Percentiles rank a stretch among this genome's conserved stretches.
Conservation (phyloP, 2,113 vertebrate genomes). For the Parotia lawesii region DNA sequence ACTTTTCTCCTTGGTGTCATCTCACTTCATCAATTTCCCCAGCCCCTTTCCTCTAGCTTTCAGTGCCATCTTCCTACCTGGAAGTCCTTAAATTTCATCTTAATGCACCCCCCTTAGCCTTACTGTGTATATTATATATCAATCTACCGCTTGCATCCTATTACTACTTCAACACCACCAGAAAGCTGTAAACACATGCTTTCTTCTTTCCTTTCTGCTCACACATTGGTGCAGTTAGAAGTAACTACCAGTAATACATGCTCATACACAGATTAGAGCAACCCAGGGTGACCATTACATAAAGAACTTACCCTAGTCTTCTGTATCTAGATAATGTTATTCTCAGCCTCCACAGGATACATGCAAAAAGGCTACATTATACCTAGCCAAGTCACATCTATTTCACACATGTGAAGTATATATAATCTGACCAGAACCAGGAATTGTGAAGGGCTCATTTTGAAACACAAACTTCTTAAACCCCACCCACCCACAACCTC, state of each 20-base stretch:
- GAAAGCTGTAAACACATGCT: neutral
- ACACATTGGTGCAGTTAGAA: neutral
- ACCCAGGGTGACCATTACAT: neutral
- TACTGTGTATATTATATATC: neutral
- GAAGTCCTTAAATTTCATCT: neutral
- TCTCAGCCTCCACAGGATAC: neutral
- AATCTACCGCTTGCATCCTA: neutral
- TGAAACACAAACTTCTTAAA: slow-evolving; percentile 22
- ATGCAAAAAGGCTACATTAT: neutral
- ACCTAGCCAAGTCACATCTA: neutral
- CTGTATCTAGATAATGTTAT: neutral
- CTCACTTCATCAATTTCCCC: neutral
- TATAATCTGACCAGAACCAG: neutral
- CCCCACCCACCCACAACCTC: neutral
- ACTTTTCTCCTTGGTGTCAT: neutral
- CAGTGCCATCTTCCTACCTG: neutral
- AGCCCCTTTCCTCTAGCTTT: neutral
- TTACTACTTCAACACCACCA: neutral
- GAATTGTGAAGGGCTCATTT: slow-evolving; percentile 9
- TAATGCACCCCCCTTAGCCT: neutral
- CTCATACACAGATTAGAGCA: neutral
- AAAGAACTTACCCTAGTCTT: neutral
- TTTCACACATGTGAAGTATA: neutral
- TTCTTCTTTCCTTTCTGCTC: neutral
- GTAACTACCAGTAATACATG: neutral